These are phyloP conservation scores for Anguilla anguilla DNA, from an alignment of 2,797 vertebrate genomes.

Conservation along the genomic window DNA sequence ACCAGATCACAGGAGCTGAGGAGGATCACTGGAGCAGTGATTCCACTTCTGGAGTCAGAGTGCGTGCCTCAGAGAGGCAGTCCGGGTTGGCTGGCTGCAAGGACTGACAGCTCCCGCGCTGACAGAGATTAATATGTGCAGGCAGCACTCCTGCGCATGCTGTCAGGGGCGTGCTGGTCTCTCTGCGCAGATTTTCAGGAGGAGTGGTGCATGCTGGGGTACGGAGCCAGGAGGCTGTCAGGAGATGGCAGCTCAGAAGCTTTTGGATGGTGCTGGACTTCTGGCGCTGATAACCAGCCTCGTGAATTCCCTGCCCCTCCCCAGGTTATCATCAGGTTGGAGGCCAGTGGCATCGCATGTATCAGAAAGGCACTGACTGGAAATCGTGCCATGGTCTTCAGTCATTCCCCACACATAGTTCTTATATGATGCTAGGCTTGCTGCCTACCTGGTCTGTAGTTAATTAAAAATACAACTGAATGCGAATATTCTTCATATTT, in stretches of 20 bases:
- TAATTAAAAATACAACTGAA: background rate
- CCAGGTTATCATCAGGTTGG: background rate
- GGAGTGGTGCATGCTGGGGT: background rate
- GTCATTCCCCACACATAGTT: background rate
- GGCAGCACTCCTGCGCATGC: slow-evolving; percentile 20
- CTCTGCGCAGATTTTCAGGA: slow-evolving; percentile 3
- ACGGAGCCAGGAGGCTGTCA: background rate
- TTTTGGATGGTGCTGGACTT: background rate
- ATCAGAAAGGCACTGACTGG: background rate
- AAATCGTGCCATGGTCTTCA: background rate
- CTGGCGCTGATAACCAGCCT: background rate
- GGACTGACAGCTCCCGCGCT: slow-evolving; percentile 35
- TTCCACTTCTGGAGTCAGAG: background rate
- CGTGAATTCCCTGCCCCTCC: background rate
- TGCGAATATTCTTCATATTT: background rate
- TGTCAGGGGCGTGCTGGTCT: slow-evolving; percentile 3
- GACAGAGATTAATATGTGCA: slow-evolving; percentile 36
- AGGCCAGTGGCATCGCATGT: background rate
- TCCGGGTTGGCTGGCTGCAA: slow-evolving; percentile 16
- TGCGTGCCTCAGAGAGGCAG: background rate
- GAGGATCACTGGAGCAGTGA: background rate
- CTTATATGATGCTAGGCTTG: background rate
- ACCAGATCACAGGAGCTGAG: background rate
- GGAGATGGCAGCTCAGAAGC: background rate
- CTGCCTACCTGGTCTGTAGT: background rate